Evolutionary conservation across 2,113 vertebrate species (phyloP).

Genomic region (Onychostruthus taczanowskii): DNA sequence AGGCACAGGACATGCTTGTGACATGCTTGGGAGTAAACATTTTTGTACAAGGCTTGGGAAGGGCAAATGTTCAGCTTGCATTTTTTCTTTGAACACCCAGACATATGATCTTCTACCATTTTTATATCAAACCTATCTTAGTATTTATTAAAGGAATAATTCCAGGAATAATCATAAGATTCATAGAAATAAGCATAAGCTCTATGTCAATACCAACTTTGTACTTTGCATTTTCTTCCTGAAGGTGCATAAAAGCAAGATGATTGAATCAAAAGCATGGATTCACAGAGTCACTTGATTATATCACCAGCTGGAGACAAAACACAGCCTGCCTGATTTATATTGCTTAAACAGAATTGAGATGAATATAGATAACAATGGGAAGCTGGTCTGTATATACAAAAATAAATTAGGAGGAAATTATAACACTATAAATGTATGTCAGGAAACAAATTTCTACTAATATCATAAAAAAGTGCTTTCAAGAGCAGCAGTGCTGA

Average conservation of each 20-base stretch:
- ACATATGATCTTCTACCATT: not conserved
- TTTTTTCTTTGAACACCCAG: not conserved
- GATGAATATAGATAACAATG: not conserved
- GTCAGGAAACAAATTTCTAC: not conserved
- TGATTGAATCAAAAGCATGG: not conserved
- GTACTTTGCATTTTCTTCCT: not conserved
- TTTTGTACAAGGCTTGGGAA: not conserved
- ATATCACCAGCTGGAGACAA: not conserved
- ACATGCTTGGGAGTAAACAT: not conserved
- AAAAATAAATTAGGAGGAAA: not conserved
- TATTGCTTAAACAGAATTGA: not conserved
- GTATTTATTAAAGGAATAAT: not conserved
- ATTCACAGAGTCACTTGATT: not conserved
- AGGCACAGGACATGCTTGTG: not conserved
- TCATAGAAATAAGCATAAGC: not conserved
- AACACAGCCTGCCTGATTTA: not conserved
- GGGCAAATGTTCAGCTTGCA: accelerated
- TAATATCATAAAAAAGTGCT: not conserved
- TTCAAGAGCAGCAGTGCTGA: not conserved
- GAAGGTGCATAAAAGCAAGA: not conserved
- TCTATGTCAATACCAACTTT: not conserved
- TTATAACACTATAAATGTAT: not conserved
- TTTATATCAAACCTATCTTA: not conserved
- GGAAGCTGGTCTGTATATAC: not conserved
- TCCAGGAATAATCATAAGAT: not conserved